Evolutionary conservation across 1,140 invertebrate genomes (phyloP).

Genomic region (Charaxes varanes): DNA sequence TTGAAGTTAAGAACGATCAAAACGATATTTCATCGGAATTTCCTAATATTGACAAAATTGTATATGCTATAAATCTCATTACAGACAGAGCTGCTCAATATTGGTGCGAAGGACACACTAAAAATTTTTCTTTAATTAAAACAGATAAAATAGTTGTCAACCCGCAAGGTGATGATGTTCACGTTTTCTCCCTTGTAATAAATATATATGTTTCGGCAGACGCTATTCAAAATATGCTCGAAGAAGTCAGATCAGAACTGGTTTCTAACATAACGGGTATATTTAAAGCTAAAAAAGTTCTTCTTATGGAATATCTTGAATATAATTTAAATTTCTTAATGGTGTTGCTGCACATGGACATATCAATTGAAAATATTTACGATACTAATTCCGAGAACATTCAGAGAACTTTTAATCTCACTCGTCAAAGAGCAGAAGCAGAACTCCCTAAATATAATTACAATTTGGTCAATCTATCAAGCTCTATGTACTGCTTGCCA

Average conservation of each 20-base stretch:
- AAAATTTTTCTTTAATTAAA: conserved; percentile 48
- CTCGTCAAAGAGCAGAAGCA: conserved; percentile 27
- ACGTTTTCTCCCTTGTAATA: conserved; percentile 51
- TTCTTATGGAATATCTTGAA: conserved; percentile 50
- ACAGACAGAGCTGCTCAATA: conserved; percentile 52
- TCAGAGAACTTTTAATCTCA: conserved; percentile 23
- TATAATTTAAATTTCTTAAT: conserved; percentile 29
- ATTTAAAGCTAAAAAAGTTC: conserved; percentile 40
- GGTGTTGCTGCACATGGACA: conserved; percentile 46
- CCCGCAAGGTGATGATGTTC: conserved; percentile 40
- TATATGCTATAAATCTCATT: conserved; percentile 42
- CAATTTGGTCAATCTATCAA: conserved; percentile 51
- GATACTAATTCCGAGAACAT: conserved; percentile 29
- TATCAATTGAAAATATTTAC: conserved; percentile 26
- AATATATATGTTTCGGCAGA: conserved; percentile 22
- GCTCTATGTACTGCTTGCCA: conserved; percentile 60
- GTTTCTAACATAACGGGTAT: conserved; percentile 31
- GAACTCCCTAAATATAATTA: conserved; percentile 38
- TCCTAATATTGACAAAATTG: conserved; percentile 34
- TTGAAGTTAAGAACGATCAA: conserved; percentile 12
- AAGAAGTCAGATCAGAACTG: conserved; percentile 19
- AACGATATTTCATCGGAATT: conserved; percentile 7
- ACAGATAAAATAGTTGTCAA: conserved; percentile 54
- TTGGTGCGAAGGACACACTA: conserved; percentile 60
- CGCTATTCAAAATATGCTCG: conserved; percentile 24